phyloP scores from a whole-genome alignment of 2,888 invertebrate species.

The Taenaris catops region DNA sequence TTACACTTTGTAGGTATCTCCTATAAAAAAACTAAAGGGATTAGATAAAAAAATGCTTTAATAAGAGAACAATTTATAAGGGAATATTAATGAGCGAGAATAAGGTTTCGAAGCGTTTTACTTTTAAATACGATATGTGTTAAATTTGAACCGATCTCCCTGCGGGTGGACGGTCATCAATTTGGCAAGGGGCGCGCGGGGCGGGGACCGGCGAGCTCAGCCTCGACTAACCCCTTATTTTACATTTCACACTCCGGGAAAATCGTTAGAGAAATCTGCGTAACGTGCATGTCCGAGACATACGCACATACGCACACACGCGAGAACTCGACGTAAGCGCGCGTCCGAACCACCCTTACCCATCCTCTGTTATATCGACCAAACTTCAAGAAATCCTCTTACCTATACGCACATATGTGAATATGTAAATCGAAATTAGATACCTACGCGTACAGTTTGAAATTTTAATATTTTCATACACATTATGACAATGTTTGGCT shows the following conservation, averaged over 20 bases:
- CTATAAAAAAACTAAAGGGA: too few relatives aligned
- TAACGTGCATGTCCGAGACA: conserved; percentile 76
- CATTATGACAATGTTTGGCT: too few relatives aligned
- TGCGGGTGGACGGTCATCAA: conserved; percentile 70
- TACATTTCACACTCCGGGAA: conserved; percentile 80
- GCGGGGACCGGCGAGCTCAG: conserved; percentile 42
- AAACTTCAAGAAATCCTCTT: conserved; percentile 76
- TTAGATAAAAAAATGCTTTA: too few relatives aligned
- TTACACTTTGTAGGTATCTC: too few relatives aligned
- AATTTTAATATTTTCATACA: conserved; percentile 16
- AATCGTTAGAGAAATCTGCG: conserved; percentile 80
- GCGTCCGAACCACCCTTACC: conserved; percentile 51
- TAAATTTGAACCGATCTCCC: conserved; percentile 75
- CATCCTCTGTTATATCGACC: conserved; percentile 65
- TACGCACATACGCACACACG: conserved; percentile 65
- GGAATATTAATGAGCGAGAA: conserved; percentile 64
- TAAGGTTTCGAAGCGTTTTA: conserved; percentile 63
- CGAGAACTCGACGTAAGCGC: conserved; percentile 29
- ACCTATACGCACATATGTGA: conserved; percentile 57
- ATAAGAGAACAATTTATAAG: too few relatives aligned
- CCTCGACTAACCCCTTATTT: conserved; percentile 78
- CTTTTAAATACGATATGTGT: conserved; percentile 75
- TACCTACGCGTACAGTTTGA: conserved; percentile 22
- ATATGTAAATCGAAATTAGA: conserved; percentile 39
- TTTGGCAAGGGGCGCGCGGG: conserved; percentile 57